Base-by-base conservation (phyloP, 2,113 vertebrate genomes). In the Alethe diademata region DNA sequence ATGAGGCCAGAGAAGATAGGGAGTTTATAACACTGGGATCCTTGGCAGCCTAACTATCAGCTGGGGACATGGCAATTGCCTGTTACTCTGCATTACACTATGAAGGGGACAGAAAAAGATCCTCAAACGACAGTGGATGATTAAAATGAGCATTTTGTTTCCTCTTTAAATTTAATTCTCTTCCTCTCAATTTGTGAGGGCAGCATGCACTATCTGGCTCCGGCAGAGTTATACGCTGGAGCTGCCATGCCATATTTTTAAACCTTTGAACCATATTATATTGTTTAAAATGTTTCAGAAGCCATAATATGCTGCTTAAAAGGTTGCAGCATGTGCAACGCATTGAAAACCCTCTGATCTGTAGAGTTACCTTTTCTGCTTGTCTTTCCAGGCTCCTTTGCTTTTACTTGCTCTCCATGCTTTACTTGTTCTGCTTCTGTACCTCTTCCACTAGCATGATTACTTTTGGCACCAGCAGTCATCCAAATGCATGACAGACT, bases 81-180 rank as follows among this genome's bases (percentile, higher is more conserved):
- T 75, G 47, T 85, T 87, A 72, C 31, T 92, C 57, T 93, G 62
- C 20, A 26, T 90, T 88, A 31, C 38, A 43, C 47, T 70, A 62
- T 29, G 67, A 81, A 80, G 24, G 62, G 47, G 51, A 91, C 31
- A 89, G 45, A 73, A 95, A 92, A 85, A 50, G 31, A 33, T 88
- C 54, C 58, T 85, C 45, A 65, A 54, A 89, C 20, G 18, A 43
- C 36, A 51, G 42, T 17, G 17, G 16, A 19, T 82, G 71, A 91
- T 79, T 92, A 92, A 92, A 85, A 86, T 26, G 45, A 88, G 22
- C 42, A 57, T 57, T 83, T 92, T 87, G 6, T 80, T 89, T 91
- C n/a, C 28, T 82, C 19, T 87, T 84, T 62, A n/a, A 79, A 65
- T 92, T 82, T 84, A 72, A 82, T 91, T 69, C 8, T 76, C 23